These are phyloP conservation scores for Tolypeutes matacus DNA, from an alignment of 2,797 vertebrate species.

Conservation along the genomic window DNA sequence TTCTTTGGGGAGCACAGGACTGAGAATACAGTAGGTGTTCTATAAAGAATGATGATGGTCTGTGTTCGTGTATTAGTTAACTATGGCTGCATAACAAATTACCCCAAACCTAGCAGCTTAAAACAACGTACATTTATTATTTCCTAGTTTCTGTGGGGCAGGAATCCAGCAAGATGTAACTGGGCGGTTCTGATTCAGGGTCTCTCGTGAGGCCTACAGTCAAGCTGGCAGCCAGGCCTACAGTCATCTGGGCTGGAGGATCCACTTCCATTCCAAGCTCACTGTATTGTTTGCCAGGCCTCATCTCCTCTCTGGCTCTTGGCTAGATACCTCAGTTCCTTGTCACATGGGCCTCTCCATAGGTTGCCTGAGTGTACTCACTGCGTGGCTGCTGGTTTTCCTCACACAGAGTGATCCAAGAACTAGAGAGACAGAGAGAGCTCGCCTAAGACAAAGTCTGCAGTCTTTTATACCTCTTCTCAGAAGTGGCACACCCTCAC, in stretches of 20 bases:
- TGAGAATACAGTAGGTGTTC: neutral
- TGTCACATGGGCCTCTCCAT: rapidly evolving
- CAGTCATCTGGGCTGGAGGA: neutral
- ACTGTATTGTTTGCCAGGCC: neutral
- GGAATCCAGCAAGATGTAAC: neutral
- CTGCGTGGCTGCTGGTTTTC: neutral
- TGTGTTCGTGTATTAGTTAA: neutral
- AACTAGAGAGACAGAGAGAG: neutral
- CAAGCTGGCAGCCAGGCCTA: neutral
- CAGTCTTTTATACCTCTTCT: neutral
- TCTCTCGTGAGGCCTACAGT: neutral
- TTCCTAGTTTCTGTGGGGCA: neutral
- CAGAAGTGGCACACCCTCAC: neutral
- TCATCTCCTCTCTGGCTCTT: neutral
- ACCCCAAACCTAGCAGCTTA: neutral
- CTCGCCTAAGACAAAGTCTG: neutral
- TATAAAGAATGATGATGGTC: neutral
- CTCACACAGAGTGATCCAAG: neutral
- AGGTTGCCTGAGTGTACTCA: neutral
- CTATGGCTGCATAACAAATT: neutral
- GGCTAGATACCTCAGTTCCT: neutral
- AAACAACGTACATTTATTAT: neutral
- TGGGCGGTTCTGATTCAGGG: neutral
- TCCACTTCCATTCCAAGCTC: neutral
- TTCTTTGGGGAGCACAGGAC: neutral